phyloP scores from a whole-genome alignment of 2,888 invertebrate genomes.

The Tupiocoris notatus region DNA sequence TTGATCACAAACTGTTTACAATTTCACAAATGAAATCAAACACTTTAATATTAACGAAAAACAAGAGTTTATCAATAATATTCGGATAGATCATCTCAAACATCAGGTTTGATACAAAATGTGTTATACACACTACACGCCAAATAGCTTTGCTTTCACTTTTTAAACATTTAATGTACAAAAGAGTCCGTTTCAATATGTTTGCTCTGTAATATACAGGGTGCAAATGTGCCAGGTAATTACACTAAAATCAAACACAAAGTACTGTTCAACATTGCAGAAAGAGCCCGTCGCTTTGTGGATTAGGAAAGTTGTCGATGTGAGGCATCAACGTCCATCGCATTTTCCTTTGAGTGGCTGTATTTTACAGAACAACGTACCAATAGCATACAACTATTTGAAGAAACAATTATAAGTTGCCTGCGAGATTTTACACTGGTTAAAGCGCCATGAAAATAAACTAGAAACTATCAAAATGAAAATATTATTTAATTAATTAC shows the following conservation, averaged over 20 bases:
- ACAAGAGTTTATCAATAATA: background rate
- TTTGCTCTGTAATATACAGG: background rate
- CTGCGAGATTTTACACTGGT: background rate
- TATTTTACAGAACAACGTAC: constrained; percentile 4
- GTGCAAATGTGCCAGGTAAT: background rate
- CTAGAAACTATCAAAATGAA: background rate
- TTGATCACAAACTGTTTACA: constrained; percentile 39
- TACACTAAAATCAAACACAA: background rate
- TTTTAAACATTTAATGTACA: background rate
- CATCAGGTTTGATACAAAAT: background rate
- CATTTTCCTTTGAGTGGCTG: too few species aligned
- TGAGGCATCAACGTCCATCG: too few species aligned
- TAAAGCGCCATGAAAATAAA: constrained; percentile 7
- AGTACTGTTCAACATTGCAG: background rate
- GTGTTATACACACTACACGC: constrained; percentile 3
- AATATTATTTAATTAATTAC: constrained; percentile 8
- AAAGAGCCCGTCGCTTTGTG: background rate
- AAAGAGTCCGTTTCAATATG: background rate
- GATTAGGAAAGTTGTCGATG: background rate
- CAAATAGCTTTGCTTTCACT: background rate
- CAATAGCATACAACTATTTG: background rate
- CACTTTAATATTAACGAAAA: background rate
- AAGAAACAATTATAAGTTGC: background rate
- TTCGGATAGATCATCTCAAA: background rate
- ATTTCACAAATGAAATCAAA: constrained; percentile 2